A percentile compares a stretch with the other conserved stretches of the same genome.
These are phyloP conservation scores for Drosophila mauritiana DNA, from an alignment of 1,140 invertebrate species.

Conservation along the genomic window DNA sequence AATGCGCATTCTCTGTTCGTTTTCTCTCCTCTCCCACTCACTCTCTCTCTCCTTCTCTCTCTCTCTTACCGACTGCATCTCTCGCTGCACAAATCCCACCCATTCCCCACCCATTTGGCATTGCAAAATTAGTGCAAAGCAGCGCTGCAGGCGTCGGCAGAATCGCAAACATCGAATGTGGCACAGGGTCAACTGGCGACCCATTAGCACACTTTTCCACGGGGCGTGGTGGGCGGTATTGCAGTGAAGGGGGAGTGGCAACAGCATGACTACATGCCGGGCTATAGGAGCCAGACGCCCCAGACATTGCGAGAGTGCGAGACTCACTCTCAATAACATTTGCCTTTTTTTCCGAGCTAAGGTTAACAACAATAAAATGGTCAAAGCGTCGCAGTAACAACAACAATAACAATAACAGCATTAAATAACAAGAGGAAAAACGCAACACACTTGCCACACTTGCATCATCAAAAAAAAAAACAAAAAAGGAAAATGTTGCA, in stretches of 20 bases:
- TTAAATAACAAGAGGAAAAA: constrained; percentile 23
- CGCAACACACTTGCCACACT: constrained; percentile 5
- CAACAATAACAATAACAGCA: constrained; percentile 30
- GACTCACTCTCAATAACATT: constrained; percentile 67
- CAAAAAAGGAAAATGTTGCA: constrained; percentile 1
- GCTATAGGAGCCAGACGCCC: constrained; percentile 29
- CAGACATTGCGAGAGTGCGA: constrained; percentile 19
- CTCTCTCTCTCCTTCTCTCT: constrained; percentile 1
- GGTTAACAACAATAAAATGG: constrained; percentile 75
- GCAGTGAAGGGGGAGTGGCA: background rate
- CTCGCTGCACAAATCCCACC: constrained; percentile 27
- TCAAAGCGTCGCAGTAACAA: constrained; percentile 48
- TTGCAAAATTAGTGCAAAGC: constrained; percentile 71
- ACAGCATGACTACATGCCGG: background rate
- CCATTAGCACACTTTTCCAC: constrained; percentile 82
- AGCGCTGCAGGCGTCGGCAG: constrained; percentile 37
- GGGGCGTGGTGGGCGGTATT: background rate
- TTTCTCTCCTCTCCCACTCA: constrained; percentile 18
- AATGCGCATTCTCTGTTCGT: constrained; percentile 52
- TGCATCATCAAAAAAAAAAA: constrained; percentile 16
- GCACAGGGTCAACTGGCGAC: constrained; percentile 83
- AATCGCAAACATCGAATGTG: constrained; percentile 50
- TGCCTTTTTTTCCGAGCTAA: constrained; percentile 71
- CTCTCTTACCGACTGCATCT: constrained; percentile 25
- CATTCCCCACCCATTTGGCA: constrained; percentile 21